Evolutionary conservation across 2,113 vertebrate species (phyloP).

Genomic region (rabbit (Oryctolagus cuniculus)): DNA sequence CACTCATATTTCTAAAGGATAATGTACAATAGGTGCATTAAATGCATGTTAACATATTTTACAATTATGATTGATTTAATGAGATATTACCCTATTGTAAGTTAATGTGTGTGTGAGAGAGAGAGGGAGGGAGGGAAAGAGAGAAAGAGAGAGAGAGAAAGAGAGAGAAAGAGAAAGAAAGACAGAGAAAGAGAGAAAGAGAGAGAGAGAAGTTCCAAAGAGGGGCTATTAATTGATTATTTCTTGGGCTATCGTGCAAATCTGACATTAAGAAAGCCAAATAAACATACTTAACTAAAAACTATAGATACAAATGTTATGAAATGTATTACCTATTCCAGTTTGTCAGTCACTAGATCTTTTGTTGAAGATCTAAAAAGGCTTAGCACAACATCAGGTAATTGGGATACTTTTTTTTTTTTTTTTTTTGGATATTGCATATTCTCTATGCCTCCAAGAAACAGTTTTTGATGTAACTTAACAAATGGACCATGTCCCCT

Average conservation of each 20-base stretch:
- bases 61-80: neutral
- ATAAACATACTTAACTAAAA: slow-evolving; percentile 37
- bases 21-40: neutral
- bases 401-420: neutral
- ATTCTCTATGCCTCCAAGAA: slow-evolving; percentile 17
- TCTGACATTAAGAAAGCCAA: neutral
- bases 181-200: no score
- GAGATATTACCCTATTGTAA: neutral
- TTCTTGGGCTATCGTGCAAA: neutral
- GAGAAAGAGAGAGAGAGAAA: no score
- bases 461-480: neutral
- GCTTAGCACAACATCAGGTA: slow-evolving; percentile 1
- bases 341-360: neutral
- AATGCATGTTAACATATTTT: neutral
- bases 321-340: neutral
- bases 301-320: neutral
- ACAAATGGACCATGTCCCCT: neutral
- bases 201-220: no score
- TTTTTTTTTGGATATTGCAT: neutral
- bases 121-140: no score
- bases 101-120: neutral
- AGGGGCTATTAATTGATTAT: neutral
- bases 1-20: no score
- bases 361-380: neutral
- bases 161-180: no score